A percentile compares a stretch with the other conserved stretches of the same genome.
Conservation (phyloP, 2,113 vertebrate genomes). For the Platycercus adscitus region DNA sequence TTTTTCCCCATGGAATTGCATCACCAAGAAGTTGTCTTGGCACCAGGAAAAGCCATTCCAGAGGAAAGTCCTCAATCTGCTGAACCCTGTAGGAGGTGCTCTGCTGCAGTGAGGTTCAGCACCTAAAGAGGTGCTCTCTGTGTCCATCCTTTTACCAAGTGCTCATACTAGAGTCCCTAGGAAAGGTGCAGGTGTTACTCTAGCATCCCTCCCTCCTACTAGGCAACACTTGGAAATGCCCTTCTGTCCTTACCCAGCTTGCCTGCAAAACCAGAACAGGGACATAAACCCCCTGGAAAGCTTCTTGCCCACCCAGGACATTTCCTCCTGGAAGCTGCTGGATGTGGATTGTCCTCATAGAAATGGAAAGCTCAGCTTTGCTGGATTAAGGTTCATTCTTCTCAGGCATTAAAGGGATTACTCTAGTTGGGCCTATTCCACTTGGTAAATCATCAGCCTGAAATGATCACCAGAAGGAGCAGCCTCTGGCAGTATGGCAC, state of each 20-base stretch:
- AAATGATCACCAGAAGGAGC: background rate
- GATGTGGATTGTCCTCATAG: background rate
- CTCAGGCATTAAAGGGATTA: background rate
- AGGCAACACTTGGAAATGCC: background rate
- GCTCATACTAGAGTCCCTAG: background rate
- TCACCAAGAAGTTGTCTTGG: background rate
- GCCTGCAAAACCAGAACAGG: background rate
- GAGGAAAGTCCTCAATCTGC: background rate
- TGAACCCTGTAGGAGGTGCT: background rate
- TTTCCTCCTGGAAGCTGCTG: background rate
- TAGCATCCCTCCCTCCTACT: background rate
- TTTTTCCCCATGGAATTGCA: background rate
- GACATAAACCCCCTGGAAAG: background rate
- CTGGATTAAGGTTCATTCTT: background rate
- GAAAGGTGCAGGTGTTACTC: background rate
- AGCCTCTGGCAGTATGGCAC: background rate
- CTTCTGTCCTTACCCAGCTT: fast-evolving
- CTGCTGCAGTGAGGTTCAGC: background rate
- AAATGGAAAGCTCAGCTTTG: slow-evolving; percentile 42
- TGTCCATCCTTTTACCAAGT: background rate
- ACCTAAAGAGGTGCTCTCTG: background rate
- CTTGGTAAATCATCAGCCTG: background rate
- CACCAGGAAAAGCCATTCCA: background rate
- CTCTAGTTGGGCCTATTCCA: background rate
- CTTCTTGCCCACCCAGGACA: background rate